phyloP scores from a whole-genome alignment of 2,888 invertebrate species.

The Trichopria drosophilae region DNA sequence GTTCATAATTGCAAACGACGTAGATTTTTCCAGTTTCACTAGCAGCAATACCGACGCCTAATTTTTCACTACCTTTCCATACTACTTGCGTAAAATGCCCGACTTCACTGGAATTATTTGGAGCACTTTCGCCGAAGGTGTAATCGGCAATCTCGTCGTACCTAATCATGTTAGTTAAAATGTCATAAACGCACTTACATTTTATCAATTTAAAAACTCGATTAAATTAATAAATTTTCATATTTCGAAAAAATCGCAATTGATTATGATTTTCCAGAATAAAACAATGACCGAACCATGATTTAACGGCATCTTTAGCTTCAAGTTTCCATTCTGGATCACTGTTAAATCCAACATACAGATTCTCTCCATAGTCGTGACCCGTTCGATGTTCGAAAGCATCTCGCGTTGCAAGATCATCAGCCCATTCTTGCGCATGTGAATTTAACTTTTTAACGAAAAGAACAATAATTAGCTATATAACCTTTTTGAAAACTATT shows the following conservation, averaged over 20 bases:
- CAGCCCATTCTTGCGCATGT: slow-evolving; percentile 49
- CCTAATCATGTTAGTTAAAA: slow-evolving; percentile 33
- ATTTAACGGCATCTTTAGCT: slow-evolving; percentile 37
- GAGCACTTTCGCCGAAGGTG: slow-evolving; percentile 41
- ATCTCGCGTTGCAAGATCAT: slow-evolving; percentile 39
- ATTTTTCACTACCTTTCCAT: slow-evolving; percentile 60
- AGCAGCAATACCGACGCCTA: slow-evolving; percentile 62
- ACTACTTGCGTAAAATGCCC: slow-evolving; percentile 65
- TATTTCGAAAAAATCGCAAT: no score
- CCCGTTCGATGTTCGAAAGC: slow-evolving; percentile 38
- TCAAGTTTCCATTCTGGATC: slow-evolving; percentile 35
- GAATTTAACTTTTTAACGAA: slow-evolving; percentile 42
- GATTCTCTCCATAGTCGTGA: slow-evolving; percentile 47
- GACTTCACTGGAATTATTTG: slow-evolving; percentile 35
- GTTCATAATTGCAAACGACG: slow-evolving; percentile 63
- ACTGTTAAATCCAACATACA: slow-evolving; percentile 36
- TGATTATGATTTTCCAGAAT: neutral
- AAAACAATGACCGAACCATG: slow-evolving; percentile 38
- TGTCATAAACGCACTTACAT: neutral
- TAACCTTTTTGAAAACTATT: no score
- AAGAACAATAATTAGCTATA: no score
- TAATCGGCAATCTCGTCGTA: slow-evolving; percentile 46
- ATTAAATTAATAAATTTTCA: no score
- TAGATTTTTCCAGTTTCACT: slow-evolving; percentile 53
- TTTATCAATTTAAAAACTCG: neutral